phyloP scores from a whole-genome alignment of 2,113 vertebrate genomes.

The Sialia sialis region DNA sequence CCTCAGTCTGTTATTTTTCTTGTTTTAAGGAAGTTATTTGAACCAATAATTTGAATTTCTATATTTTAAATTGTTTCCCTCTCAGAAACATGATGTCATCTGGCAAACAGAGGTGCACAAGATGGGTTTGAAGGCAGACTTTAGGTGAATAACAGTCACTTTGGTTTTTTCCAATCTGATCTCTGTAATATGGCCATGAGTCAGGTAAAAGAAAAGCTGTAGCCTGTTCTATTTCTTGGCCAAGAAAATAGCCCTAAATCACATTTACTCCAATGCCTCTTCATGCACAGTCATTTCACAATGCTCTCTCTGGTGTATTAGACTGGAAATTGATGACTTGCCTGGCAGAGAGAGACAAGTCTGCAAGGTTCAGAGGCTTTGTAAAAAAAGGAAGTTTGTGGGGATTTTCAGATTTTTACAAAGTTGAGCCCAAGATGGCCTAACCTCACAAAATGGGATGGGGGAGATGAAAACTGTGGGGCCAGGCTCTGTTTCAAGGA shows the following conservation, averaged over 20 bases:
- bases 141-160: background rate
- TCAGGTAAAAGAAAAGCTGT: background rate
- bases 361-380: background rate
- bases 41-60: background rate
- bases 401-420: background rate
- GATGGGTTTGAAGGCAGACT: background rate
- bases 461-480: background rate
- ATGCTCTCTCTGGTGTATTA: background rate
- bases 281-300: constrained; percentile 4
- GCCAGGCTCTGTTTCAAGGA: background rate
- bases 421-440: background rate
- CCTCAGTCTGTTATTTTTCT: background rate
- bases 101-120: background rate
- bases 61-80: background rate
- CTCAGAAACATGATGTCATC: background rate
- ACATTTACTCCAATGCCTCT: background rate
- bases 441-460: background rate
- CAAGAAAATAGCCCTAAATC: background rate
- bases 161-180: background rate
- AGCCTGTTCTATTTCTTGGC: background rate
- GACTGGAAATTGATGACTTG: background rate
- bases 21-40: background rate
- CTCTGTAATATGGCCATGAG: background rate
- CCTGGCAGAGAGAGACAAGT: background rate
- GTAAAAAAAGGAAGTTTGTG: background rate